Percentiles rank a stretch among this genome's conserved stretches.
Conservation (phyloP, 2,888 invertebrate genomes). For the Muscina levida region DNA sequence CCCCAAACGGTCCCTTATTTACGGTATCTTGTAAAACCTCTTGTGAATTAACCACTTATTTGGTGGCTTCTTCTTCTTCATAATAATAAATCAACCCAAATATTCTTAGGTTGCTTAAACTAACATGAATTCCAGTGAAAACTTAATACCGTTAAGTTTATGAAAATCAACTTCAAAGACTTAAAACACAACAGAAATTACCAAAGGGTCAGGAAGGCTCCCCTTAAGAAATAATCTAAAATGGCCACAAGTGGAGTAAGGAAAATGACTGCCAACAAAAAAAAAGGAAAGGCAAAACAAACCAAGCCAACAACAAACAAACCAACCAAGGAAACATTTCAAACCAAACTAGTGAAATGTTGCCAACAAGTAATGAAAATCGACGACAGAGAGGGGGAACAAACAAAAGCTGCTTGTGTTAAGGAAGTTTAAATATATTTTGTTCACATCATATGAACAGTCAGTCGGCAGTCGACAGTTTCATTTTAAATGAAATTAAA, state of each 20-base stretch:
- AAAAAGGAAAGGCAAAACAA: not conserved
- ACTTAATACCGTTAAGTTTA: constrained; percentile 40
- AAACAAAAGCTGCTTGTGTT: not conserved
- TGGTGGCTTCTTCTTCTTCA: constrained; percentile 56
- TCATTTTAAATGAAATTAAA: constrained; percentile 19
- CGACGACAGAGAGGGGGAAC: not conserved
- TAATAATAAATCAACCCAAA: constrained; percentile 41
- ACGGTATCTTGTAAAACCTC: too few relatives aligned
- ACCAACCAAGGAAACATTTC: not conserved
- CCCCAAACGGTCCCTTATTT: too few relatives aligned
- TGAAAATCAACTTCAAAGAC: constrained; percentile 27
- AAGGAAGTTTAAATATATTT: constrained; percentile 10
- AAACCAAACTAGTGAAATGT: too few relatives aligned
- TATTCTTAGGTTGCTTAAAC: constrained; percentile 14
- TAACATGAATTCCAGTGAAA: constrained; percentile 25
- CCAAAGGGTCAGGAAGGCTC: not conserved
- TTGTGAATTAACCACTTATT: constrained; percentile 23
- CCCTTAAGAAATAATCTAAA: not conserved
- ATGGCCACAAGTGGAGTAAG: not conserved
- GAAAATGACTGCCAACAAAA: not conserved
- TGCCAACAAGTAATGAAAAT: too few relatives aligned
- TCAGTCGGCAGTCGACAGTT: constrained; percentile 36
- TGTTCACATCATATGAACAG: constrained; percentile 41
- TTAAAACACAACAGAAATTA: not conserved
- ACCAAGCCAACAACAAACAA: not conserved